Conservation (phyloP, 1,140 invertebrate genomes). For the Drosophila kohkoa region DNA sequence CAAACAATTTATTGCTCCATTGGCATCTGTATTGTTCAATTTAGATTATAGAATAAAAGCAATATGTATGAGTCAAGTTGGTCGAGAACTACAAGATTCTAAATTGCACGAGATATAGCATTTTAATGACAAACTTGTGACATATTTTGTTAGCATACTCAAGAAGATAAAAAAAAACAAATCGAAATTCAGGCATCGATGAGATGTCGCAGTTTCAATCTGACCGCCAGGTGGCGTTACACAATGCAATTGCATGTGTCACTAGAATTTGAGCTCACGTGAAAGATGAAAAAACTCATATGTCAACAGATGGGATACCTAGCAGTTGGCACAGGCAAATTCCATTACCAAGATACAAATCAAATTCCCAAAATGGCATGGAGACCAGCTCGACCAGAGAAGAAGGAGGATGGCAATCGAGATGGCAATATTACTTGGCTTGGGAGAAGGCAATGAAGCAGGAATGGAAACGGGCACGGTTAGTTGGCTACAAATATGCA, state of each 20-base stretch:
- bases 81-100: background rate
- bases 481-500: conserved; percentile 52
- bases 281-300: conserved; percentile 10
- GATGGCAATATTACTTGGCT: background rate
- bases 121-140: background rate
- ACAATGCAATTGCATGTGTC: conserved; percentile 30
- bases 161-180: background rate
- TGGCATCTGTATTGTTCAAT: background rate
- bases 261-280: conserved; percentile 7
- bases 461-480: conserved; percentile 2
- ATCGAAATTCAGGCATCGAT: conserved; percentile 2
- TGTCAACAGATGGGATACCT: conserved; percentile 49
- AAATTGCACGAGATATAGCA: no score
- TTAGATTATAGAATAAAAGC: background rate
- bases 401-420: background rate
- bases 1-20: background rate
- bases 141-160: background rate
- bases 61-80: conserved; percentile 4
- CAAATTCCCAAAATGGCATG: conserved; percentile 58
- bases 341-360: conserved; percentile 78
- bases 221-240: conserved; percentile 55
- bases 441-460: background rate
- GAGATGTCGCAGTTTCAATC: conserved; percentile 10
- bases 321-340: conserved; percentile 51
- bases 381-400: no score